These are phyloP conservation scores for Tupaia chinensis DNA, from an alignment of 2,113 vertebrate genomes.

Conservation along the genomic window DNA sequence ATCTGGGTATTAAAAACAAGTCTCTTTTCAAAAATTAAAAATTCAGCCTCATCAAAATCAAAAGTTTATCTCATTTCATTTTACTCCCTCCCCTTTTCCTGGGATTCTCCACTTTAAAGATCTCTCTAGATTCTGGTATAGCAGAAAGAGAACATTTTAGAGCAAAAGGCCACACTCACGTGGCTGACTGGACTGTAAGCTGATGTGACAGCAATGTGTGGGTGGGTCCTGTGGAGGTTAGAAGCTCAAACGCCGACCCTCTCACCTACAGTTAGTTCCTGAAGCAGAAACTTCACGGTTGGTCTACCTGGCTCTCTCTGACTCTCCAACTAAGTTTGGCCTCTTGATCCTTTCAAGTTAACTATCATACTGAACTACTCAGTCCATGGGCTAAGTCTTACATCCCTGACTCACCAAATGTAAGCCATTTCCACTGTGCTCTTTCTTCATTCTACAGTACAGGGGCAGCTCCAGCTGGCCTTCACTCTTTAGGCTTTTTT, in stretches of 20 bases:
- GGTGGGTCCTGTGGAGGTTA: not conserved
- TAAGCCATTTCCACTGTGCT: not conserved
- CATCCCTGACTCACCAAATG: not conserved
- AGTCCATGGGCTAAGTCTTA: not conserved
- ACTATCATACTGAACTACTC: not conserved
- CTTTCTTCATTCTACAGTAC: not conserved
- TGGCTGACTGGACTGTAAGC: not conserved
- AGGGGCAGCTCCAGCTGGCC: not conserved
- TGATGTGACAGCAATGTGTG: not conserved
- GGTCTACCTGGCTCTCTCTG: not conserved
- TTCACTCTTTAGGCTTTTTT: not conserved
- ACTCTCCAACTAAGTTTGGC: not conserved
- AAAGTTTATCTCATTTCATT: constrained; percentile 1
- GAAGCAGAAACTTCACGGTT: not conserved
- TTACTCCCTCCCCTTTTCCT: not conserved
- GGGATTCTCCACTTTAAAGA: not conserved
- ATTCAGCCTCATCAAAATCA: not conserved
- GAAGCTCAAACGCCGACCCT: not conserved
- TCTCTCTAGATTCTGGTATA: not conserved
- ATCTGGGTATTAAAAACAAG: not conserved
- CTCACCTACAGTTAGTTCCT: not conserved
- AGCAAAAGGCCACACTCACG: not conserved
- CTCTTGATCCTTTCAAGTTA: constrained; percentile 27
- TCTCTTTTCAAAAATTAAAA: constrained; percentile 8
- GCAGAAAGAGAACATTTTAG: not conserved